Evolutionary conservation across 2,888 invertebrate genomes (phyloP), one percentile per base, ranked within the genome.

Genomic region (Entomobrya multifasciata): DNA sequence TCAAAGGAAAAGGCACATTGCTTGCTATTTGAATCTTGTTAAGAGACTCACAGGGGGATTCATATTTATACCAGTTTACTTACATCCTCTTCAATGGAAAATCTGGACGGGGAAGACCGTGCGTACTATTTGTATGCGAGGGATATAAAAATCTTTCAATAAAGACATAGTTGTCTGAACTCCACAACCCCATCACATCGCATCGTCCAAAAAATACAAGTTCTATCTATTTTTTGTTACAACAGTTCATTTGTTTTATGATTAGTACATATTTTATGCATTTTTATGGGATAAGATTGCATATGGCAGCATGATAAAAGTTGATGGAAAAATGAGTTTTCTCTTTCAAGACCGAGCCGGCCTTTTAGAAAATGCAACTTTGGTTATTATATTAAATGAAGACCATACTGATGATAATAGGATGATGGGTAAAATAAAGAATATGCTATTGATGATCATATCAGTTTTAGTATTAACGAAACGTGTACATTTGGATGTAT

Each of bases 1-100:
- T 52, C 52, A 74, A 49, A 49, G 74, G 30, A 74, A 20, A n/a
- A 55, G 6, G 22, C 47, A 74, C 27, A 52, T 36, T 52, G 1
- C 52, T 41, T 8, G 4, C 36, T 36, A 8, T 52, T 67, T 52
- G 17, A 3, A 74, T 74, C 30, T 52, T 36, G 4, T 36, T 36
- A 36, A 36, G 36, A 74, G 52, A 10, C 15, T n/a, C n/a, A 70
- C 70, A 67, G 11, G 11, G 4, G 27, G 44, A 20, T 4, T 27
- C 44, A n/a, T 15, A 15, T 41, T 17, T 20, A 3, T 1, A 65
- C 20, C 13, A 15, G 5, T 74, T 17, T 30, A 5, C 27, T 52
- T 49, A 10, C n/a, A 4, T 41, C 20, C n/a, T 60, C 30, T 36
- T 11, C 41, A 41, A n/a, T n/a, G n/a, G n/a, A n/a, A n/a, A n/a